phyloP scores from a whole-genome alignment of 2,888 invertebrate genomes.

The Sthenelais limicola region DNA sequence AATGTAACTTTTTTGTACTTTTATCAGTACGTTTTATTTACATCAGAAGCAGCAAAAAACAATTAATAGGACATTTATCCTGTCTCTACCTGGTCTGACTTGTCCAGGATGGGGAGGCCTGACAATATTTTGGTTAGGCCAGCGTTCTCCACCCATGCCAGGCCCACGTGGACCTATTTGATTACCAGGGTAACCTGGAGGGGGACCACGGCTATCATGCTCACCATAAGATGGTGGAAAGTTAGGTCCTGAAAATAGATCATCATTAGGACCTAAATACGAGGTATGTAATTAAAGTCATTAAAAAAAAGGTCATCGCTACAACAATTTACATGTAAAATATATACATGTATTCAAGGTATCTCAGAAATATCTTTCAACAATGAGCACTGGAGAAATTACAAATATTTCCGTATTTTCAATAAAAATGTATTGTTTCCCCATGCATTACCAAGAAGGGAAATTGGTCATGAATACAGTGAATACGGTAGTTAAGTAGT shows the following conservation, averaged over 20 bases:
- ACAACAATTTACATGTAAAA: too few species aligned
- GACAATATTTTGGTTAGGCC: conserved; percentile 72
- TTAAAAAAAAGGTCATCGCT: neutral
- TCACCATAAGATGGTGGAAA: conserved; percentile 16
- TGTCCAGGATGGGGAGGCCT: conserved; percentile 59
- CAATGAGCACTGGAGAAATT: too few species aligned
- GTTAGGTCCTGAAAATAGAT: neutral
- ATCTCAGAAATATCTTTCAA: too few species aligned
- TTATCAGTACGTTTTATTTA: too few species aligned
- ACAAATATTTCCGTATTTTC: too few species aligned
- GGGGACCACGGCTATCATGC: conserved; percentile 28
- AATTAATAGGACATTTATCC: neutral
- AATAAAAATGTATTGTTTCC: too few species aligned
- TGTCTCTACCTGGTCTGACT: conserved; percentile 25
- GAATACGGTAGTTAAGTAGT: too few species aligned
- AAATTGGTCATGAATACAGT: too few species aligned
- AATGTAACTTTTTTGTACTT: too few species aligned
- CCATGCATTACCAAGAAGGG: too few species aligned
- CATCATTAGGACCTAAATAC: neutral
- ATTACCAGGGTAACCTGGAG: conserved; percentile 16
- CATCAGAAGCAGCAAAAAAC: neutral
- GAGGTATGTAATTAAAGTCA: neutral
- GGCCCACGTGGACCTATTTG: conserved; percentile 30
- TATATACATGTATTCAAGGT: too few species aligned
- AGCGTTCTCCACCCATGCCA: conserved; percentile 55